phyloP scores from a whole-genome alignment of 2,113 vertebrate species.

The Pelmatolapia mariae region DNA sequence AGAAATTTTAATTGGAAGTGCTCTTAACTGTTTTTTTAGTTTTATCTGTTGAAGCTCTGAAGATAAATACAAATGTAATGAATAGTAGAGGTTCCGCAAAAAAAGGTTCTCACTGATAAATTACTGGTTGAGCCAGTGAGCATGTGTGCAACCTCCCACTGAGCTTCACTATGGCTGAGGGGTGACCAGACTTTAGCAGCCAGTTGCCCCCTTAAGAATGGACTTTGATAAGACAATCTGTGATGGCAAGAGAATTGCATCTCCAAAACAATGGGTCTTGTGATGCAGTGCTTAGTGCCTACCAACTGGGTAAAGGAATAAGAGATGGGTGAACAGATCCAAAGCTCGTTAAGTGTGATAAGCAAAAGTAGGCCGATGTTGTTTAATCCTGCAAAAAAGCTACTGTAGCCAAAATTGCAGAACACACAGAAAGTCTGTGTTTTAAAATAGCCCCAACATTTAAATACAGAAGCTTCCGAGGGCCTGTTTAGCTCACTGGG shows the following conservation, averaged over 20 bases:
- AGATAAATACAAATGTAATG: background rate
- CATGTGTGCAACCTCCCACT: background rate
- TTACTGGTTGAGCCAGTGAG: background rate
- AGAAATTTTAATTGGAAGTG: background rate
- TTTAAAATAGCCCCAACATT: background rate
- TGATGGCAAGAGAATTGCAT: background rate
- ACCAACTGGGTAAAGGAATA: background rate
- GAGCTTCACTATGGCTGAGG: rapidly evolving
- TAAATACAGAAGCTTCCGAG: background rate
- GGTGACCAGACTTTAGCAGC: background rate
- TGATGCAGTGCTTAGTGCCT: background rate
- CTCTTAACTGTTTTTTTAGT: background rate
- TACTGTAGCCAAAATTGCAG: background rate
- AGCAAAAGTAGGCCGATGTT: background rate
- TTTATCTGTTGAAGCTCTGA: background rate
- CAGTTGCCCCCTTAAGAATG: background rate
- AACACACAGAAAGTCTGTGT: background rate
- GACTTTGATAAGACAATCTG: background rate
- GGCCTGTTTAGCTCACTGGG: background rate
- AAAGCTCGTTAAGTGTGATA: background rate
- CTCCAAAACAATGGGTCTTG: background rate
- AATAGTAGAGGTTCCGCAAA: background rate
- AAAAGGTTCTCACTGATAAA: background rate
- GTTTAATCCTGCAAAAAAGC: background rate
- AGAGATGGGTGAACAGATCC: background rate